Evolutionary conservation across 2,113 vertebrate species (phyloP), one percentile per base, ranked within the genome.

Genomic region (Syngnathus scovelli): DNA sequence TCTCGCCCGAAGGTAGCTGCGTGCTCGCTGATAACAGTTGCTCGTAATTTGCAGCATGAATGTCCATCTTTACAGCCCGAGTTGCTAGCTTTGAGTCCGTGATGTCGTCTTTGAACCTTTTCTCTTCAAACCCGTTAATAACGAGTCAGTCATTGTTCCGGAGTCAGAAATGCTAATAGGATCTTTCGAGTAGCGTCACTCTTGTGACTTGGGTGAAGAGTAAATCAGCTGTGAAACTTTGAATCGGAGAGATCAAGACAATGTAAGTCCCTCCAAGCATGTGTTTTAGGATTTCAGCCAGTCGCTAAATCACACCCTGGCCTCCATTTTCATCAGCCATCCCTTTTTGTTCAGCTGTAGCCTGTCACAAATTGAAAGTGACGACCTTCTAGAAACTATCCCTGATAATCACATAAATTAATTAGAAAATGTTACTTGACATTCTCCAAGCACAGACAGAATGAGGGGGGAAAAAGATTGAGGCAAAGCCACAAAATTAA

Each of bases 381-480:
- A 79, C 88, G 89, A 90, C 90, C 90, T 92, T 92, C 89, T 83
- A 92, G 90, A 90, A 91, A 90, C 90, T 84, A 69, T 75, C 84
- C 83, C 89, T 85, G 91, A 92, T 92, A 88, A 92, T 92, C 91
- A 89, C 85, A 90, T 90, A 88, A 92, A 92, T 92, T 92, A 92
- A 92, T 92, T 92, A 92, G 89, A 92, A 92, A 91, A 91, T 89
- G 86, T 92, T 91, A 90, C 91, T 90, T 91, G 90, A 92, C 90
- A 91, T 91, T 92, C 89, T 89, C 84, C 60, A 72, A 82, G 78
- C 87, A 87, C 82, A 88, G 89, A 87, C 59, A 69, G 77, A 69
- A 67, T 74, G 56, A 66, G 74, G 76, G 72, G 68, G 67, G 84
- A 84, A n/a, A 90, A 82, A 89, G 89, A 91, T 89, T 90, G 75